These are phyloP conservation scores for Paramormyrops kingsleyae DNA, from an alignment of 2,113 vertebrate genomes.

Conservation along the genomic window DNA sequence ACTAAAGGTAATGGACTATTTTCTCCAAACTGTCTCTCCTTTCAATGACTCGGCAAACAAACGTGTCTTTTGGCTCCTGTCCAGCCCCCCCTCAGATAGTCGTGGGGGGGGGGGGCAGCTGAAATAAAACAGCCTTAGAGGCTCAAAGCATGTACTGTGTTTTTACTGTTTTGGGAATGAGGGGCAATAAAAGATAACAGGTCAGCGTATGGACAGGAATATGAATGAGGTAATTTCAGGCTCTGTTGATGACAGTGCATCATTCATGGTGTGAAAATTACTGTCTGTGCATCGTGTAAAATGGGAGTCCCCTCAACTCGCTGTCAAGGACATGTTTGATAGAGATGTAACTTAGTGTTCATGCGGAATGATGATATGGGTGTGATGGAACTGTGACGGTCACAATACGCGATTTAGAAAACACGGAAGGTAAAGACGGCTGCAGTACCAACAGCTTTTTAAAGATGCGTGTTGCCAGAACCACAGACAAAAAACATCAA, in stretches of 20 bases:
- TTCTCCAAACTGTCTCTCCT: neutral
- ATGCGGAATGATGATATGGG: neutral
- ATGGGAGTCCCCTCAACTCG: too few relatives aligned
- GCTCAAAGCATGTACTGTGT: neutral
- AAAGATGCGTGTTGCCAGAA: neutral
- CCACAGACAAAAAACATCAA: neutral
- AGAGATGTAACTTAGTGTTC: neutral
- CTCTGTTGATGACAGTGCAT: neutral
- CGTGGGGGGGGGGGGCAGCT: neutral
- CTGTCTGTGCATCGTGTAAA: neutral
- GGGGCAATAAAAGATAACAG: neutral
- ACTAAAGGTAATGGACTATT: neutral
- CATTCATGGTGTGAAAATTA: neutral
- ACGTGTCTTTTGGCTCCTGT: neutral
- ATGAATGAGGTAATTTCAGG: neutral
- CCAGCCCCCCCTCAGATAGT: neutral
- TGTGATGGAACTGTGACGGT: too few relatives aligned
- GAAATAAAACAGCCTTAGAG: neutral
- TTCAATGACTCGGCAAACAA: neutral
- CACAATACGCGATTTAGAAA: neutral
- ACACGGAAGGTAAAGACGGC: neutral
- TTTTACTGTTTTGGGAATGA: neutral
- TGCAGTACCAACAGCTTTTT: neutral
- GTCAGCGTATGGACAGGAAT: neutral
- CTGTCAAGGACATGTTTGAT: neutral